A percentile compares a stretch with the other conserved stretches of the same genome.
phyloP scores from a whole-genome alignment of 1,140 invertebrate species.

The Onthophagus taurus region DNA sequence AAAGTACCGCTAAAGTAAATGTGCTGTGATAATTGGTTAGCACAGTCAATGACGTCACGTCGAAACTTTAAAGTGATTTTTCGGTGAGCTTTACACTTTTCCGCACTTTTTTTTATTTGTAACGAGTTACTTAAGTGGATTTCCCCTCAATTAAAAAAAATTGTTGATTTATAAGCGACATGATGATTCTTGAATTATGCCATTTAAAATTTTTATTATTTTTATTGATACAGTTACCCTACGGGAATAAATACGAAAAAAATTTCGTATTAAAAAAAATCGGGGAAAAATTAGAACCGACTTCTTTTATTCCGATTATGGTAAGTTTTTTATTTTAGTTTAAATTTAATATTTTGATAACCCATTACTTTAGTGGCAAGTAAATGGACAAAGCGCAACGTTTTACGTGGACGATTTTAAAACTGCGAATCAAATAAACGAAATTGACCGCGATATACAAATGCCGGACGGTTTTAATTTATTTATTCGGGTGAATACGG shows the following conservation, averaged over 20 bases:
- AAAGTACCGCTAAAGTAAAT: no score
- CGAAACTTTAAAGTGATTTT: no score
- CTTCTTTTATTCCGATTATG: slow-evolving; percentile 51
- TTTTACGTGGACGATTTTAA: slow-evolving; percentile 65
- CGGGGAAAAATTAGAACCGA: slow-evolving; percentile 49
- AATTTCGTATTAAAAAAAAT: slow-evolving; percentile 52
- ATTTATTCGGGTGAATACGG: slow-evolving; percentile 50
- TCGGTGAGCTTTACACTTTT: no score
- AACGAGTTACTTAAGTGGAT: no score
- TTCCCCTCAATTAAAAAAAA: no score
- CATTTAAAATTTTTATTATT: slow-evolving; percentile 15
- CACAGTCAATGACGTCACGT: no score
- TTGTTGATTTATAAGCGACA: no score
- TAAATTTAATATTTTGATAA: slow-evolving; percentile 2
- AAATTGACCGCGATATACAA: slow-evolving; percentile 52
- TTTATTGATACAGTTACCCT: slow-evolving; percentile 48
- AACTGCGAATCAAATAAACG: slow-evolving; percentile 51
- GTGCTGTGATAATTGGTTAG: no score
- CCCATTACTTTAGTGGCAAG: slow-evolving; percentile 38
- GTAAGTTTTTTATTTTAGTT: slow-evolving; percentile 33
- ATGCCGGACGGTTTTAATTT: slow-evolving; percentile 60
- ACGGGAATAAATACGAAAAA: slow-evolving; percentile 64
- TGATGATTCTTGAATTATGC: no score
- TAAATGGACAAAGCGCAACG: slow-evolving; percentile 43
- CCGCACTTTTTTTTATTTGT: no score